phyloP scores from a whole-genome alignment of 2,797 vertebrate genomes.

The Sebastes cheni region DNA sequence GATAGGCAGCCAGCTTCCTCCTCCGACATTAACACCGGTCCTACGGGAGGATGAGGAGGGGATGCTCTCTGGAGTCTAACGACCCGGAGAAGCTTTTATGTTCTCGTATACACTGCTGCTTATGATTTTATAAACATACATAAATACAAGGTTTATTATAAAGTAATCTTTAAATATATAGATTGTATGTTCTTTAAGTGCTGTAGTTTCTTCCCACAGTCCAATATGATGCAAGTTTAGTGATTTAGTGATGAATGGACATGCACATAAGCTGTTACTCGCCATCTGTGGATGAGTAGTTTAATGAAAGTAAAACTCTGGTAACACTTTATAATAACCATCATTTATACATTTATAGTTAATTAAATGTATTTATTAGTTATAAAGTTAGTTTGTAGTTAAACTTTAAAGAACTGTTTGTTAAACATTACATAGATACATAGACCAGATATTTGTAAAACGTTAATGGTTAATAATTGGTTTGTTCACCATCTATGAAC shows the following conservation, averaged over 20 bases:
- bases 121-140: background rate
- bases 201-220: background rate
- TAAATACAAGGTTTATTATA: background rate
- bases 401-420: no score
- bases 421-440: no score
- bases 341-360: no score
- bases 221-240: background rate
- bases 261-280: background rate
- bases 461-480: no score
- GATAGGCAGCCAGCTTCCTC: constrained; percentile 74
- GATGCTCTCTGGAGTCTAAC: background rate
- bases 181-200: background rate
- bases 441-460: no score
- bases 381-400: no score
- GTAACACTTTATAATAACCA: no score
- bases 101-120: background rate
- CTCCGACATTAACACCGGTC: constrained; percentile 63
- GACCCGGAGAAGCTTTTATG: background rate
- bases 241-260: background rate
- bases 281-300: no score
- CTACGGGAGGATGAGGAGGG: constrained; percentile 12
- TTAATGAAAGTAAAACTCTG: background rate
- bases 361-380: no score
- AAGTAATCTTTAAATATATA: background rate
- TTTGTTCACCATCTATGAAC: no score